phyloP scores from a whole-genome alignment of 2,113 vertebrate species.

The Varanus salvator region DNA sequence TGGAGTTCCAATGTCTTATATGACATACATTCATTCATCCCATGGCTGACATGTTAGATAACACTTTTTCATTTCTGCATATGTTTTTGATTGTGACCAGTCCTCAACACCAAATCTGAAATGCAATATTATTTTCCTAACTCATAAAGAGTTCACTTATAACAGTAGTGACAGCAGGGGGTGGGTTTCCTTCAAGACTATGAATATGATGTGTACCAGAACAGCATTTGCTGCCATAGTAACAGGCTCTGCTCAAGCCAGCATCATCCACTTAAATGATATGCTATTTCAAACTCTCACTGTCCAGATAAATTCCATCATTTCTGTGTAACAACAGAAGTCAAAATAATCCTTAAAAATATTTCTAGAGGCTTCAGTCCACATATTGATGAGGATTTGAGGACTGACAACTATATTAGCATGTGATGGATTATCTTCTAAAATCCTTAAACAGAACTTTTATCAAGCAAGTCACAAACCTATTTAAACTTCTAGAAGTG shows the following conservation, averaged over 20 bases:
- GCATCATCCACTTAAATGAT: not conserved
- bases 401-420: not conserved
- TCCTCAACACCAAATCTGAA: not conserved
- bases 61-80: not conserved
- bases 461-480: not conserved
- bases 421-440: not conserved
- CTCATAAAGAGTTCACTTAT: not conserved
- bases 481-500: not conserved
- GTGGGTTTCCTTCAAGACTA: not conserved
- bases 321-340: not conserved
- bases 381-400: not conserved
- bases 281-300: constrained; percentile 8
- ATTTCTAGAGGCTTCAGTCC: not conserved
- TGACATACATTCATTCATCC: not conserved
- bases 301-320: constrained; percentile 7
- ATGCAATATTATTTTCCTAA: not conserved
- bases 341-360: not conserved
- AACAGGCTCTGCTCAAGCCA: constrained; percentile 19
- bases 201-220: constrained; percentile 1
- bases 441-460: not conserved
- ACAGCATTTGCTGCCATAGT: constrained; percentile 25
- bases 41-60: not conserved
- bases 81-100: not conserved
- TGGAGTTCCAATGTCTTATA: not conserved
- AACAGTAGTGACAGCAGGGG: not conserved